Base-by-base conservation (phyloP, 2,113 vertebrate species). In the Eonycteris spelaea region DNA sequence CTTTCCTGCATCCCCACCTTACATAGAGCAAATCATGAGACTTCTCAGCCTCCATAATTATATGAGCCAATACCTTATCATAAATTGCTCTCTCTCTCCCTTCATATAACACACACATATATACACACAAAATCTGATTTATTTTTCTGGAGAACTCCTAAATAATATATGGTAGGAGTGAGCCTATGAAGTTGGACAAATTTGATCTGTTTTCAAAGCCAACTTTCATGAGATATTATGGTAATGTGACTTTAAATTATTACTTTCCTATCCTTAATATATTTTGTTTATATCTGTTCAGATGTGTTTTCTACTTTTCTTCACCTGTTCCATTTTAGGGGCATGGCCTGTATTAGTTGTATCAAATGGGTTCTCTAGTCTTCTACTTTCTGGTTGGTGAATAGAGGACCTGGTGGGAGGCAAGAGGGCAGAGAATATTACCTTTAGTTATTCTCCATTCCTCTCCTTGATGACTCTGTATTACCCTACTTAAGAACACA, bases 321-420 rank as follows among this genome's bases (percentile, higher is more conserved):
- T 89, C 18, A 38, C 24, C 0, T 0, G 40, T 6, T 61, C 13
- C 33, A 22, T 61, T 30, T 79, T n/a, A 40, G 24, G 10, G 16
- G 28, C 21, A 21, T 51, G 38, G 3, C 1, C 5, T 70, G 5
- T 19, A 5, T 28, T 51, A 18, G 0, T n/a, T 57, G 12, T 2
- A 55, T 77, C 51, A 83, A 30, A 35, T 59, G 38, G 22, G 0
- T 24, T 71, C 15, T 38, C 19, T 74, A 33, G 24, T 24, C 22
- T 30, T 61, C 24, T 1, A 70, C 35, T 2, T 35, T 51, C 43
- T 51, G 13, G 2, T 4, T 86, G 53, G 28, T 9, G 70, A 63
- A 94, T 33, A 24, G 38, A 73, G 59, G 33, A 88, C n/a, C 10
- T 77, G 53, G 45, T 40, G 51, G 26, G 28, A 74, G 35, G 28